Evolutionary conservation across 1,140 invertebrate genomes (phyloP), one percentile per base, ranked within the genome.

Genomic region (Batillaria attramentaria): DNA sequence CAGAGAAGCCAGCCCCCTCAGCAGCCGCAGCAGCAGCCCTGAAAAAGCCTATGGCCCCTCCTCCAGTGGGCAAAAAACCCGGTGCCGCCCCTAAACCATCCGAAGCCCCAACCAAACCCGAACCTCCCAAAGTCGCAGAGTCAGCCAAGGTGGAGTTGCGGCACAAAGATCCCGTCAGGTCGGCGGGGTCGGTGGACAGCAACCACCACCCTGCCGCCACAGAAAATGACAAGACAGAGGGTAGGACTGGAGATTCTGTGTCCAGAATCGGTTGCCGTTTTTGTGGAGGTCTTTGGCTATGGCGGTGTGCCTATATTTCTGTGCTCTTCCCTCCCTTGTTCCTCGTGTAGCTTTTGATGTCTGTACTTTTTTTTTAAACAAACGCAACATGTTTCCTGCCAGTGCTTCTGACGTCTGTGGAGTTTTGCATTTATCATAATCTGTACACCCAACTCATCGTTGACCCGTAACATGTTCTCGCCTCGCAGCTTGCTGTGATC

Each of bases 21-120:
- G 81, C 87, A 62, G 80, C 83, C 65, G 81, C 83, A 3, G 87
- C 87, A 43, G 81, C 87, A 50, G 62, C 86, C 87, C 31, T 80
- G 33, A 91, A 91, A 81, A 92, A 92, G 82, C 89, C 90, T 3
- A 81, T 84, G 50, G 79, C 87, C 37, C 91, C 91, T 43, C 89
- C 90, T 18, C 91, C 91, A 28, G 81, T 91, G 66, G 86, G 89
- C 33, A 89, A 90, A 78, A 88, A 88, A 75, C 87, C 87, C 43
- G 50, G 65, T 16, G 43, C 18, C 1, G 6, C 41, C 13, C 35
- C 3, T 31, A 57, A 57, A n/a, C 5, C 65, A 31, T 24, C 60
- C 8, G 66, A 70, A 41, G 54, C 74, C 10, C 78, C 82, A 39
- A 28, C 70, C n/a, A 82, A 83, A 46, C 83, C 85, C 42, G 81